Evolutionary conservation across 2,113 vertebrate genomes (phyloP), one percentile per base, ranked within the genome.

Genomic region (Podarcis cretensis): DNA sequence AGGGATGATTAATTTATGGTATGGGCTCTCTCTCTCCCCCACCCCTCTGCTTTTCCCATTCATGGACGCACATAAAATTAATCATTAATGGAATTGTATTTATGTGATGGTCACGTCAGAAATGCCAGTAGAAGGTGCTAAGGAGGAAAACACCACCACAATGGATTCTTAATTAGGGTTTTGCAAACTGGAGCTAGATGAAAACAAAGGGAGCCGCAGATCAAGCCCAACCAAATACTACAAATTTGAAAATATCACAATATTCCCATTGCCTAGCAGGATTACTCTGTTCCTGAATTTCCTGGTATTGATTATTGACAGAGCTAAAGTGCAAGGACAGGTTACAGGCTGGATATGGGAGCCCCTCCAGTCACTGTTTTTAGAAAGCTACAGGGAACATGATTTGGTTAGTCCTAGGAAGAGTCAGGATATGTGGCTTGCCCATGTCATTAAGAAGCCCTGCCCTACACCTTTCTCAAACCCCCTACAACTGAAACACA

Each of bases 51-150:
- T 66, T 20, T 54, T 73, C 84, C 54, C 88, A 59, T 89, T 16
- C 85, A 89, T 89, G 90, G 90, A 89, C 74, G 35, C 69, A 85
- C 35, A 82, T 71, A 86, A 35, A 69, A 66, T 74, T 87, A 83
- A 12, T 65, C 85, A 81, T 77, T 89, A 93, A 88, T 5, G 57
- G 89, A 93, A 89, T n/a, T 88, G 80, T 92, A 71, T 81, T 82
- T 86, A 92, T 83, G 83, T 77, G 54, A 87, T 35, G 77, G 91
- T 71, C 87, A 84, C 81, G 30, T 40, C 81, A 90, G 89, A 48
- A 89, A 69, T 82, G 90, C 59, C 83, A 85, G 82, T 65, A 86
- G 85, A 88, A 88, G 73, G 74, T 90, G 91, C 82, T 65, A 35
- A 68, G 57, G 18, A 48, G 7, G 18, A 63, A 76, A 76, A 48